Base-by-base conservation (phyloP, 2,797 vertebrate species). In the Ficedula albicollis region DNA sequence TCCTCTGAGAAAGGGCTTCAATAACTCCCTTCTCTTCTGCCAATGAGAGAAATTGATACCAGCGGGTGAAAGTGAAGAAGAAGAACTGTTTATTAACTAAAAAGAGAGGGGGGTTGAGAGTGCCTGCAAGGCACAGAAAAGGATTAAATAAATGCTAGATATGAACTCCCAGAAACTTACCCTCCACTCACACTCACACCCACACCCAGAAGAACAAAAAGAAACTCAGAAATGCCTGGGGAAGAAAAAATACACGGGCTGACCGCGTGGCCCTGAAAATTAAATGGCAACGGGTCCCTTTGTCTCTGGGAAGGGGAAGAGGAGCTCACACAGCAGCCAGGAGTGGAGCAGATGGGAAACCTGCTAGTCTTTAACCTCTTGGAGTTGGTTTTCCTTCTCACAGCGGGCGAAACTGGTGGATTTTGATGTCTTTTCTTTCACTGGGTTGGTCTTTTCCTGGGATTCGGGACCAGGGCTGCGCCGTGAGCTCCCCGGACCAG, bases 401-500 rank as follows among this genome's bases (percentile, higher is more conserved):
- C 48, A 16, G 8, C 20, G 10, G 46, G 46, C 2, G 3, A 17
- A 51, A 30, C 34, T 38, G 34, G 14, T 39, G 48, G 27, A 30
- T 39, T 51, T 51, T 27, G 27, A 30, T 25, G 21, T 23, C 20
- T 27, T 29, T 39, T 51, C 36, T 51, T 68, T 13, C 9, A 4
- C 20, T 39, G 48, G 66, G 8, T 30, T 51, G 4, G 15, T 30
- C 15, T 39, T 67, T 48, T 25, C 32, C 32, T 1, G 15, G n/a
- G 27, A 15, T 32, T 39, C 5, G 1, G 15, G 2, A 51, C 11
- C 2, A 4, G 20, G 20, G 11, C 34, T 3, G 4, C 8, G 14
- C 20, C 13, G 13, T 32, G n/a, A 32, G 32, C 32, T n/a, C 20
- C 54, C 20, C 4, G 2, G 20, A n/a, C 32, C 13, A 9, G 32